phyloP scores from a whole-genome alignment of 2,797 vertebrate species.

The Pyrocephalus nanus region DNA sequence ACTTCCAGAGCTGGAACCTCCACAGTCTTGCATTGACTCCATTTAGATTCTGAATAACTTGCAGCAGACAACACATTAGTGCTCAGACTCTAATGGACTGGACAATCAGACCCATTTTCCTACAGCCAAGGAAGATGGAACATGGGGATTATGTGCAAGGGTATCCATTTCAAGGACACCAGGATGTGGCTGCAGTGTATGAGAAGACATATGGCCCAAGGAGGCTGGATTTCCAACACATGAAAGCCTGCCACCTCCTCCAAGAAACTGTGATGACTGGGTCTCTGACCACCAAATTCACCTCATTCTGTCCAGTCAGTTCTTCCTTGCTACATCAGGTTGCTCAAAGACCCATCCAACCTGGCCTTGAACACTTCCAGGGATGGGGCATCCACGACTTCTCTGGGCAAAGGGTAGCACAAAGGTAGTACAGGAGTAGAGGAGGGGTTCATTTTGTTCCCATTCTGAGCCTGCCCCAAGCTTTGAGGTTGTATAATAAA shows the following conservation, averaged over 20 bases:
- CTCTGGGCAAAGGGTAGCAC: neutral
- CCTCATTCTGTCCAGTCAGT: neutral
- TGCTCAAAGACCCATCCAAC: neutral
- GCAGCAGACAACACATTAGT: fast-evolving
- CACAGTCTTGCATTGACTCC: neutral
- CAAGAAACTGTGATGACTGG: neutral
- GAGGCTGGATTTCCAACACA: neutral
- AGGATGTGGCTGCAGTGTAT: neutral
- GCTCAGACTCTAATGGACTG: neutral
- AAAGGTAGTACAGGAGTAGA: neutral
- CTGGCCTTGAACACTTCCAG: neutral
- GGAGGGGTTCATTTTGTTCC: neutral
- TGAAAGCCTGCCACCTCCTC: neutral
- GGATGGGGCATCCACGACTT: neutral
- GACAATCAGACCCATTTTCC: neutral
- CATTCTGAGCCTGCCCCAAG: neutral
- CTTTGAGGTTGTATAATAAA: neutral
- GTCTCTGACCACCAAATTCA: neutral
- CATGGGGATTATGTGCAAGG: fast-evolving
- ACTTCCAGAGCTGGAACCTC: neutral
- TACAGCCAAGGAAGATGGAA: neutral
- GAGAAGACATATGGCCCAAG: neutral
- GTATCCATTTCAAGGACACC: neutral
- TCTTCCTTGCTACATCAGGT: neutral
- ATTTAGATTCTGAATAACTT: neutral